Evolutionary conservation across 1,140 invertebrate species (phyloP), one percentile per base, ranked within the genome.

Genomic region (Pachyrhynchus sulphureomaculatus): DNA sequence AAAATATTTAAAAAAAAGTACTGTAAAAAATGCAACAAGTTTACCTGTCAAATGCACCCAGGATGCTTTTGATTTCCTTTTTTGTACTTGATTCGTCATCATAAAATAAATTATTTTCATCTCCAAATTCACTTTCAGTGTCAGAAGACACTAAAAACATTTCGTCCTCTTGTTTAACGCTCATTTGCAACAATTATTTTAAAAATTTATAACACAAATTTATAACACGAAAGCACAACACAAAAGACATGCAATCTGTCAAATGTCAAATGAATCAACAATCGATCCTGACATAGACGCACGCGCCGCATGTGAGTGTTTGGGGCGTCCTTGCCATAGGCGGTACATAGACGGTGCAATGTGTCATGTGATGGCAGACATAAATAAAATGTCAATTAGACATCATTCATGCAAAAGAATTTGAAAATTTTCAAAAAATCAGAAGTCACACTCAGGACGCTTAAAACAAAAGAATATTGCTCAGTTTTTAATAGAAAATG

Each of bases 251-350:
- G 6, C 5, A 23, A 23, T 15, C 49, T 39, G 36, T 24, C 34
- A 39, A 53, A 20, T 44, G 53, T 55, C 53, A 55, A 44, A 55
- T 13, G 53, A 55, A 55, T 55, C 53, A 55, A 55, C 53, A 55
- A 33, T 41, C 34, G 23, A 44, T 44, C 10, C 24, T 4, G 10
- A n/a, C 3, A 20, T 17, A 2, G 39, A 8, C 36, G 26, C 15
- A 21, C 1, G 41, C 21, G 20, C 2, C 32, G 18, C 34, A 33
- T 2, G 10, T n/a, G n/a, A 18, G 36, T 39, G 10, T 39, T 3
- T 6, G 1, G 8, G 13, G 36, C 6, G 36, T 1, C 36, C 17
- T 18, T 39, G 17, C 36, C 36, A 39, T 6, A 18, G 36, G 36
- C 36, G 36, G 2, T 18, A 39, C 36, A 18, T 39, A 1, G 17